These are phyloP conservation scores for Percopsis omiscomaycus DNA, from an alignment of 2,797 vertebrate species.

Conservation along the genomic window DNA sequence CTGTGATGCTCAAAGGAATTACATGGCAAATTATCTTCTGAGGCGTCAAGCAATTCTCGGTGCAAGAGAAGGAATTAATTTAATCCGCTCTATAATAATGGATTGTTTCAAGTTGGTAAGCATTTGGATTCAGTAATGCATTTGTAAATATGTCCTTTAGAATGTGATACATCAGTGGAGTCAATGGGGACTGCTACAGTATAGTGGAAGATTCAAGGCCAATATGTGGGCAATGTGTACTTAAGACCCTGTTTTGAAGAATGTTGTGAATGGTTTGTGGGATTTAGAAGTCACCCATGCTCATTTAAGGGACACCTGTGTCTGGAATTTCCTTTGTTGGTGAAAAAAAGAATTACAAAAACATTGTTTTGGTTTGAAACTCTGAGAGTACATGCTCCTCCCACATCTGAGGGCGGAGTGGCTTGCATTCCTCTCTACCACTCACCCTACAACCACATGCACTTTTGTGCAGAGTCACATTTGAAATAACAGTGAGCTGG, in stretches of 20 bases:
- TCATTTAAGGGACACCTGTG: not conserved
- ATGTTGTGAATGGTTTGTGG: slow-evolving; percentile 1
- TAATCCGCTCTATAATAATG: slow-evolving; percentile 72
- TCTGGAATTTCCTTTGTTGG: not conserved
- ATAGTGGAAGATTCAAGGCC: slow-evolving; percentile 50
- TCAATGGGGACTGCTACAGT: slow-evolving; percentile 30
- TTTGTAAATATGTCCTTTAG: slow-evolving; percentile 72
- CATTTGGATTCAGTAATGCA: slow-evolving; percentile 76
- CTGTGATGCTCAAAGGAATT: slow-evolving; percentile 80
- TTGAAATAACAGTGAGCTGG: no score
- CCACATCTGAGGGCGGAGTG: no score
- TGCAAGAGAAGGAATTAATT: slow-evolving; percentile 81
- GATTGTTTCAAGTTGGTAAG: slow-evolving; percentile 71
- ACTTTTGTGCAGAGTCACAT: no score
- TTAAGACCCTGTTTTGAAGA: slow-evolving; percentile 2
- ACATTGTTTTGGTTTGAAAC: no score
- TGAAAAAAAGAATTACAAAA: not conserved
- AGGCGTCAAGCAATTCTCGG: slow-evolving; percentile 75
- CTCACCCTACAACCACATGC: no score
- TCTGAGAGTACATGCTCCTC: no score
- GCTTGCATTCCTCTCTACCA: no score
- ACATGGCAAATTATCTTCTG: slow-evolving; percentile 83
- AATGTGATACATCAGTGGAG: slow-evolving; percentile 54
- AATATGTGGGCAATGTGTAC: not conserved
- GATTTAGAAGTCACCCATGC: slow-evolving; percentile 13